A percentile compares a stretch with the other conserved stretches of the same genome.
Evolutionary conservation across 2,888 invertebrate species (phyloP).

Genomic region (Sminthurides aquaticus): DNA sequence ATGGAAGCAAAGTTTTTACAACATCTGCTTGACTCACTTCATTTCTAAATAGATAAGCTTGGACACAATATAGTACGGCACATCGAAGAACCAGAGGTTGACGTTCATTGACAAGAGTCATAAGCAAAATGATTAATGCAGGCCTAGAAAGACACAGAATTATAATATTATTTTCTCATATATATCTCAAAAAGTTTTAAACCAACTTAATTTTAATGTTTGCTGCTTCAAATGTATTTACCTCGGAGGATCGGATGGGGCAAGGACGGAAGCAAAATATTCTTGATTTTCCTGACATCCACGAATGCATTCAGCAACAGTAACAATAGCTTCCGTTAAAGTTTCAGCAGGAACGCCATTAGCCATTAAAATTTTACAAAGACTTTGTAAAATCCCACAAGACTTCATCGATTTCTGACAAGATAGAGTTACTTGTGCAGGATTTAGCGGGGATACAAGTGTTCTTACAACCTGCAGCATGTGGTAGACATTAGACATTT

Average conservation of each 20-base stretch:
- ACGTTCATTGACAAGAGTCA: slow-evolving; percentile 98
- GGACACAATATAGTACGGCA: slow-evolving; percentile 93
- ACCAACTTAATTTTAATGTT: not conserved
- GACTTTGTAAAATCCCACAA: slow-evolving; percentile 68
- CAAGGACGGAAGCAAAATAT: slow-evolving; percentile 77
- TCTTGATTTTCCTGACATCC: slow-evolving; percentile 87
- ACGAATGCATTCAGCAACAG: slow-evolving; percentile 87
- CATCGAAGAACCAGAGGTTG: slow-evolving; percentile 84
- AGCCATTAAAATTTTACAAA: slow-evolving; percentile 89
- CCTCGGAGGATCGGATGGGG: slow-evolving; percentile 84
- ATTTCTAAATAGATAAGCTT: slow-evolving; percentile 90
- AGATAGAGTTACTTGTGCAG: slow-evolving; percentile 64
- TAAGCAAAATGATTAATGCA: slow-evolving; percentile 84
- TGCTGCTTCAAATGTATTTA: slow-evolving; percentile 40
- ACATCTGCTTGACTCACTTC: slow-evolving; percentile 78
- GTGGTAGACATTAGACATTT: slow-evolving; percentile 48
- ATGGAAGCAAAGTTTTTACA: slow-evolving; percentile 85
- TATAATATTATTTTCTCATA: not conserved
- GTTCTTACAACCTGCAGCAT: slow-evolving; percentile 61
- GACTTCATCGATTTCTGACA: slow-evolving; percentile 86
- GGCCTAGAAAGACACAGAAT: slow-evolving; percentile 54
- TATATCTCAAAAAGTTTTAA: no score
- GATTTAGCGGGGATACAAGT: slow-evolving; percentile 87
- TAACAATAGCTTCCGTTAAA: slow-evolving; percentile 88
- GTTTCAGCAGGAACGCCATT: slow-evolving; percentile 95